Percentiles rank a stretch among this genome's conserved stretches.
These are phyloP conservation scores for Digitonthophagus gazella DNA, from an alignment of 2,888 invertebrate species.

Conservation along the genomic window DNA sequence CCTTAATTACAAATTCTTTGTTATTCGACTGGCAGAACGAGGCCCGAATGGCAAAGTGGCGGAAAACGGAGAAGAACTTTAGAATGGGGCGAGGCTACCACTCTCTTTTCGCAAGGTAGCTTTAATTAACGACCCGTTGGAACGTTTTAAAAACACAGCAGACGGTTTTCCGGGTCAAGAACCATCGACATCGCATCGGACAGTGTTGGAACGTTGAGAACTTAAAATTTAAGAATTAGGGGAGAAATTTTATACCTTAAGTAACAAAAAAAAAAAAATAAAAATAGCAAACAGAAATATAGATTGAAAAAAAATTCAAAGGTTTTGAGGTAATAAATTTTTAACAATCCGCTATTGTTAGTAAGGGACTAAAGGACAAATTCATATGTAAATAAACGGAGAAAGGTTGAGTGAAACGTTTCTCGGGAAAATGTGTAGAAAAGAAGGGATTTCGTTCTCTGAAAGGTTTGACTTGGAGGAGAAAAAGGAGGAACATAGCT, in stretches of 20 bases:
- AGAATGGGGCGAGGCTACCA: neutral
- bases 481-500: neutral
- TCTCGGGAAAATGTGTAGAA: neutral
- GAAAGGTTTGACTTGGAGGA: neutral
- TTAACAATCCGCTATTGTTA: no score
- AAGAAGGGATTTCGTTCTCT: neutral
- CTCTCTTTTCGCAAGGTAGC: neutral
- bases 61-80: neutral
- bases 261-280: no score
- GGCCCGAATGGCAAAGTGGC: neutral
- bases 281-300: no score
- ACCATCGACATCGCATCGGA: neutral
- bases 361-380: neutral
- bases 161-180: neutral
- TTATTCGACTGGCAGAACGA: neutral
- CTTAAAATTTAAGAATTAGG: no score
- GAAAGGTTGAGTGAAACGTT: neutral
- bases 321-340: no score
- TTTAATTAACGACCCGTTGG: neutral
- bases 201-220: neutral
- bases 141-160: neutral
- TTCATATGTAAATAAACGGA: neutral
- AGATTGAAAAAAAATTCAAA: no score
- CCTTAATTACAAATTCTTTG: neutral
- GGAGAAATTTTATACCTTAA: no score